Base-by-base conservation (phyloP, 2,113 vertebrate species). In the Hypocryptadius cinnamomeus region DNA sequence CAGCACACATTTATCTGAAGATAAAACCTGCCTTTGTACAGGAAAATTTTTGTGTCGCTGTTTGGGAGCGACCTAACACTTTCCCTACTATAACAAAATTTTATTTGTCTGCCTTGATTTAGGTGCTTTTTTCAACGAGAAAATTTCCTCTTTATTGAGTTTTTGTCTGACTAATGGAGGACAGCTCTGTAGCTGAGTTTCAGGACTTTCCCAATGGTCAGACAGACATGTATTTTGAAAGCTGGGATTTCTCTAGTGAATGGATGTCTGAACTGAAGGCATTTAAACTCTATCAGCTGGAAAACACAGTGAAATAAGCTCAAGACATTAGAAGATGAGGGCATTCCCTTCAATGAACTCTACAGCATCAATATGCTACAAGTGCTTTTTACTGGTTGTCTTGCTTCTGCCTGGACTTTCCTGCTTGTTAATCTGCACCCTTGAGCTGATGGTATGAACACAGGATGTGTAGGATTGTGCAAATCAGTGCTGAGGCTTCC, bases 61-160 rank as follows among this genome's bases (percentile, higher is more conserved):
- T 60, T 80, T 68, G 68, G 59, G 92, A 89, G 44, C 1, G 25
- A 65, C 13, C 13, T 69, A 80, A 80, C 8, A 3, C 45, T 74
- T 94, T 71, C 44, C 51, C 24, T 71, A 8, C 44, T 22, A 11
- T 45, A 73, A 81, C 11, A 70, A 56, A 65, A 42, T 65, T 79
- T 45, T 15, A 20, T 59, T 73, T 76, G 9, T 44, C 65, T 82
- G 70, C 63, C 47, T 93, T 83, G 71, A 50, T 51, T 35, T 90
- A 68, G 85, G 87, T 95, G 78, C 30, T 95, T 97, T 98, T 88
- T 87, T 39, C 83, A 86, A 91, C 90, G 59, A 96, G 94, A 95
- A 93, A 74, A 96, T 81, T 96, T 97, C 92, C 89, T 95, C 77
- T 94, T 95, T 70, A 74, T 95, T 96, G 65, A 80, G 53, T 84